These are phyloP conservation scores for Nyctibius bracteatus DNA, from an alignment of 2,113 vertebrate species.

Conservation along the genomic window DNA sequence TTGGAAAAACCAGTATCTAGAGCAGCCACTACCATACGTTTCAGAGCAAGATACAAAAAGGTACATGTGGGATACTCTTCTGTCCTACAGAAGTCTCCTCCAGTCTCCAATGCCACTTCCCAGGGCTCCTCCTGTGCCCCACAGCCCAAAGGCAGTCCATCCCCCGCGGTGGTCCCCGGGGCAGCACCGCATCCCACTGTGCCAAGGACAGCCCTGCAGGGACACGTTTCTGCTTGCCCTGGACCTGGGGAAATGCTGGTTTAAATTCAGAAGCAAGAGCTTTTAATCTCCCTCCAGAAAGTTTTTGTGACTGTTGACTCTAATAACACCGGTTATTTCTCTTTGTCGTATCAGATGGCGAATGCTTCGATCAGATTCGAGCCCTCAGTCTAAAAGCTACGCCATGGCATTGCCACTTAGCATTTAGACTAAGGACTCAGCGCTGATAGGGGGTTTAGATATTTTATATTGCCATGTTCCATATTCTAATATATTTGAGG, in stretches of 20 bases:
- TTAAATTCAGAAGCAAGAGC: neutral
- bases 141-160: neutral
- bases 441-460: neutral
- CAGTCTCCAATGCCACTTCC: neutral
- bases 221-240: neutral
- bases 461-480: neutral
- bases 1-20: neutral
- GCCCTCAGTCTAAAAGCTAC: neutral
- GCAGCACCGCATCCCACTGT: neutral
- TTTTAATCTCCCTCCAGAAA: neutral
- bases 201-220: neutral
- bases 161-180: too few relatives aligned
- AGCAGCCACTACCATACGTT: neutral
- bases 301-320: neutral
- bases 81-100: neutral
- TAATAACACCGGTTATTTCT: neutral
- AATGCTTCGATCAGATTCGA: neutral
- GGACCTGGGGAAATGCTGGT: neutral
- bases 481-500: neutral
- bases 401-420: neutral
- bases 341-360: neutral
- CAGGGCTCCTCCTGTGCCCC: neutral
- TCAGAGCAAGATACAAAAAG: neutral
- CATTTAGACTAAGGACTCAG: neutral
- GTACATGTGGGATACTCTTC: neutral